Conservation (phyloP, 92 coral and sea anemone species). For the Porites cylindrica region DNA sequence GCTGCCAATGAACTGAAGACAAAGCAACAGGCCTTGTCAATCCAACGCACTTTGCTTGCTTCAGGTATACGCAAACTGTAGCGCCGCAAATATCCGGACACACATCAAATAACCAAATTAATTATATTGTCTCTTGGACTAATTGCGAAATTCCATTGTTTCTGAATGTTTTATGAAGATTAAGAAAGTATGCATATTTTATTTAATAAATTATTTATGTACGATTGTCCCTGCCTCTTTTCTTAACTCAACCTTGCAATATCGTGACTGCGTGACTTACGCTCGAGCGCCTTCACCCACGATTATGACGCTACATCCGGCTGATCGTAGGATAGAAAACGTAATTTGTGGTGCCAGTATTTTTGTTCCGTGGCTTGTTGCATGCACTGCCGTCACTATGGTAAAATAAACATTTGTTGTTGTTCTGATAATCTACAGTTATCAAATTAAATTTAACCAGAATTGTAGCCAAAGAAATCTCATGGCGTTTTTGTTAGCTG, state of each 20-base stretch:
- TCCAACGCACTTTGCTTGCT: background rate
- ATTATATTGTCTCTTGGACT: constrained; percentile 15
- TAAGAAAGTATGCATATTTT: constrained; percentile 13
- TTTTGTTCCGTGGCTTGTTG: background rate
- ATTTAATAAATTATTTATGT: constrained; percentile 40
- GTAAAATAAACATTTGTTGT: too few species aligned
- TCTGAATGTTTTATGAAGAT: background rate
- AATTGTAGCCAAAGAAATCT: too few species aligned
- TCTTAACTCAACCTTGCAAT: background rate
- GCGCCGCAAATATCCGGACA: background rate
- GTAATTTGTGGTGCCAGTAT: background rate
- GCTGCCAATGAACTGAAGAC: constrained; percentile 2
- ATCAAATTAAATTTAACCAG: too few species aligned
- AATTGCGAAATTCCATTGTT: constrained; percentile 27
- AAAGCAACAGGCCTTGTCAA: background rate
- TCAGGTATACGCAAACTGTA: background rate
- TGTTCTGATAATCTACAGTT: too few species aligned
- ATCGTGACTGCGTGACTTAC: constrained; percentile 21
- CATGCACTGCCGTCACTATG: background rate
- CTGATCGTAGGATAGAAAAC: background rate
- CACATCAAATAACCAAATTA: background rate
- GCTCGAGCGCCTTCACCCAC: background rate
- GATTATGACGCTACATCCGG: constrained; percentile 23
- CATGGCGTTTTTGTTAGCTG: too few species aligned
- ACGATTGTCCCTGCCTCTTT: background rate